These are phyloP conservation scores for Deroptyus accipitrinus DNA, from an alignment of 2,113 vertebrate species.

Conservation along the genomic window DNA sequence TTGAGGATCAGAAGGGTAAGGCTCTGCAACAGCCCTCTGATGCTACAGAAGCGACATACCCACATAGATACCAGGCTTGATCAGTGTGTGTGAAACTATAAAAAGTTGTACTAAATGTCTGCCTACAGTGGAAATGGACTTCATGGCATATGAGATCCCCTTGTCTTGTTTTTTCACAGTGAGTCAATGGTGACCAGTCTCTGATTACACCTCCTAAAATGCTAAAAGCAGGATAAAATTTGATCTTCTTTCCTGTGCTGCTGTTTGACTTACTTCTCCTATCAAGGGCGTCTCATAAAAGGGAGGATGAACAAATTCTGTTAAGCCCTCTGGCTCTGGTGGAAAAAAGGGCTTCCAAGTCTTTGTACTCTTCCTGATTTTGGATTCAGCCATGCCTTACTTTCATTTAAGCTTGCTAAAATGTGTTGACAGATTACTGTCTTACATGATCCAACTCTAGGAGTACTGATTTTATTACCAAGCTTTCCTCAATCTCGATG, in stretches of 20 bases:
- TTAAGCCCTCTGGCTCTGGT: background rate
- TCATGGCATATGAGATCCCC: background rate
- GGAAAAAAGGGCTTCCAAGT: background rate
- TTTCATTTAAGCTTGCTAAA: background rate
- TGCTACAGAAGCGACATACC: accelerated
- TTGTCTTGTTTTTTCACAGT: background rate
- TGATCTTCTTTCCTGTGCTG: background rate
- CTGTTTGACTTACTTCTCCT: background rate
- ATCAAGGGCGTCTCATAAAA: background rate
- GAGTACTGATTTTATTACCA: background rate
- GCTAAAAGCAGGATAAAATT: background rate
- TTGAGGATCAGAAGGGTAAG: background rate
- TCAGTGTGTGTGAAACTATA: background rate
- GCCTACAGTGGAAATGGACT: background rate
- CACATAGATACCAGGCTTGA: background rate
- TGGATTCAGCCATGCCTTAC: background rate
- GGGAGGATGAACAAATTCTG: background rate
- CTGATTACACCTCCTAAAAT: background rate
- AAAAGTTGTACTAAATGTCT: background rate
- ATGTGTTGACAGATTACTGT: background rate
- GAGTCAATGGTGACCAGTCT: background rate
- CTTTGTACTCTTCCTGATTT: background rate
- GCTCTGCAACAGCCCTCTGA: background rate
- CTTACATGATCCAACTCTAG: background rate
- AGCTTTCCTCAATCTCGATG: background rate